phyloP scores from a whole-genome alignment of 2,797 vertebrate species.

The Ptychadena robeensis region DNA sequence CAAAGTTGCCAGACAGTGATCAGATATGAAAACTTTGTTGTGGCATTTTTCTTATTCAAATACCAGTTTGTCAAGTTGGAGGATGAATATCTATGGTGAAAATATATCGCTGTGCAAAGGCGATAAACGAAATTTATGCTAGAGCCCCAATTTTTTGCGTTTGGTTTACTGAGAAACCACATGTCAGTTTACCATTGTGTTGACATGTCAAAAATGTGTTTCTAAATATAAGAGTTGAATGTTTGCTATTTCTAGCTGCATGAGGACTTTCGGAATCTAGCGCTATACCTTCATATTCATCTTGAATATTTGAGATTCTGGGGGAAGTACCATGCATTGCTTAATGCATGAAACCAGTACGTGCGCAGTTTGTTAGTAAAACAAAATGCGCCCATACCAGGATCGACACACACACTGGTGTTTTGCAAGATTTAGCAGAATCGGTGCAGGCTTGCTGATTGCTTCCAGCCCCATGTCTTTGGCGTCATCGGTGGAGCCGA shows the following conservation, averaged over 20 bases:
- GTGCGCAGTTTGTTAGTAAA: too few species aligned
- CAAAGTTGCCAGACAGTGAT: constrained; percentile 12
- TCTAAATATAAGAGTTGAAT: neutral
- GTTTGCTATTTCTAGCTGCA: neutral
- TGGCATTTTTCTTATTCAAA: constrained; percentile 34
- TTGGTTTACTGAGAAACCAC: neutral
- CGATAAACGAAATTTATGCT: neutral
- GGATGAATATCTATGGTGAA: neutral
- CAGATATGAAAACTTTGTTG: constrained; percentile 32
- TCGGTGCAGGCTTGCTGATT: too few species aligned
- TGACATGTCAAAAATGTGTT: neutral
- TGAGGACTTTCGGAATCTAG: neutral
- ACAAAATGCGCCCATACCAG: too few species aligned
- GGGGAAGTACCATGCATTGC: too few species aligned
- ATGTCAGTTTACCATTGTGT: neutral
- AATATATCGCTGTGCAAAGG: neutral
- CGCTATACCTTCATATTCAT: too few species aligned
- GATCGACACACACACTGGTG: too few species aligned
- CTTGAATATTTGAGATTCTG: too few species aligned
- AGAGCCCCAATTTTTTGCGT: neutral
- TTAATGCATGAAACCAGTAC: too few species aligned
- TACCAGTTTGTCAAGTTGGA: constrained; percentile 22
- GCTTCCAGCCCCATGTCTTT: too few species aligned
- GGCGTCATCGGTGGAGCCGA: too few species aligned
- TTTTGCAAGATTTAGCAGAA: too few species aligned